Base-by-base conservation (phyloP, 2,797 vertebrate species). In the Acropternis orthonyx region DNA sequence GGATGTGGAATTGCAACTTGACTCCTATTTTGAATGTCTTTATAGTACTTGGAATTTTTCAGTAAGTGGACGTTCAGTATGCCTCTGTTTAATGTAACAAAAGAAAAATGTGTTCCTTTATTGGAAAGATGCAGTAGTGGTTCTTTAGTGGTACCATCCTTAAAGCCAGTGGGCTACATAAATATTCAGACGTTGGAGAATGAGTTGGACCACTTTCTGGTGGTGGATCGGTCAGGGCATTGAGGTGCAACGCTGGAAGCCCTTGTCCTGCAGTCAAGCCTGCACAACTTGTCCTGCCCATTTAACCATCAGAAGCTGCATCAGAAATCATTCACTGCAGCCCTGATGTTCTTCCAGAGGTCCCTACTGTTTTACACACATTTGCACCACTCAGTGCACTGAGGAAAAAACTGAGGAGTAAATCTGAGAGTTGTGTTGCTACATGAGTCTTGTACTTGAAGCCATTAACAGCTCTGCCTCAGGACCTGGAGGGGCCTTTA, bases 1-100 rank as follows among this genome's bases (percentile, higher is more conserved):
- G 69, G 43, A 59, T 92, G 73, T 63, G 63, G 67, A 89, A 94
- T 92, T 3, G 16, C 92, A 93, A 62, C 56, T 89, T 94, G 88
- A 95, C 74, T 88, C 63, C 77, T 69, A 36, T 93, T 93, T 92
- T 52, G 59, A 59, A 67, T 1, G 1, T 69, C 84, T 75, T 91
- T 85, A 66, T 76, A 62, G 34, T 67, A 49, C 37, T 62, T 37
- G 6, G 62, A 75, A 32, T 66, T 95, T 44, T 85, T 94, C 62
- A 44, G 18, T 72, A 83, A 73, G 37, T 7, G 37, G 82, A 34
- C 32, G 17, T 72, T 83, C 54, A 68, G 65, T 72, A 26, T 41
- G 36, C 27, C 44, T 88, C 88, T 88, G 68, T 78, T 75, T 86
- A 79, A 67, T 22, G 17, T 22, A 85, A 51, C 59, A 63, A 71